Conservation (phyloP, 2,797 vertebrate genomes). For the Lemur catta region DNA sequence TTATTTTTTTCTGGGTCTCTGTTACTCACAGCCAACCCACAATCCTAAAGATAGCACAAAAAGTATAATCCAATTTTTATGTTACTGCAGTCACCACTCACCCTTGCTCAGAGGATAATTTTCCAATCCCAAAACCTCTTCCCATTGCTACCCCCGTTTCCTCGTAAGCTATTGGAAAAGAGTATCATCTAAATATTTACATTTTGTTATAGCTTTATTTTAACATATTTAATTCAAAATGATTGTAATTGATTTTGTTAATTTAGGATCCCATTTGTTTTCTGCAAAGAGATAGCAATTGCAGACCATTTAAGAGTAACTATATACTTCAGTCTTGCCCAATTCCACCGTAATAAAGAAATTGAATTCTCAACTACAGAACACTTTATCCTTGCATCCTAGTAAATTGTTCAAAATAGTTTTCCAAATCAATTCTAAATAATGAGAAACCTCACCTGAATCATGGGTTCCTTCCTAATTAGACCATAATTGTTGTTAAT, state of each 20-base stretch:
- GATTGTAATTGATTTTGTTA: not conserved
- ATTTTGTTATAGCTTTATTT: not conserved
- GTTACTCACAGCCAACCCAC: not conserved
- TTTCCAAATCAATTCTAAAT: conserved; percentile 44
- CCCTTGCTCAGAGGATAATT: not conserved
- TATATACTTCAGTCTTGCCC: not conserved
- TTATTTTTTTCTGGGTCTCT: not conserved
- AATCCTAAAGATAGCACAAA: not conserved
- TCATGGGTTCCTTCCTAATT: not conserved
- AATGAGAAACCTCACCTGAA: not conserved
- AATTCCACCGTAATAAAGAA: not conserved
- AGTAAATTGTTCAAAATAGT: not conserved
- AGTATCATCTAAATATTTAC: not conserved
- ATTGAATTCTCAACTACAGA: not conserved
- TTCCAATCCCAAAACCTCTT: not conserved
- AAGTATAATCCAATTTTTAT: not conserved
- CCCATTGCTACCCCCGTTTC: not conserved
- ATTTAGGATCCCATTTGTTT: not conserved
- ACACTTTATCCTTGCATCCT: not conserved
- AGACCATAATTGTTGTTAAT: not conserved
- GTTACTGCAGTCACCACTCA: not conserved
- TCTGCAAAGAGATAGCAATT: not conserved
- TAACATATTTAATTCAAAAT: not conserved
- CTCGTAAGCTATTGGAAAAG: not conserved
- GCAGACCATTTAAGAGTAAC: not conserved